A percentile compares a stretch with the other conserved stretches of the same genome.
Evolutionary conservation across 2,797 vertebrate genomes (phyloP).

Genomic region (Spondyliosoma cantharus): DNA sequence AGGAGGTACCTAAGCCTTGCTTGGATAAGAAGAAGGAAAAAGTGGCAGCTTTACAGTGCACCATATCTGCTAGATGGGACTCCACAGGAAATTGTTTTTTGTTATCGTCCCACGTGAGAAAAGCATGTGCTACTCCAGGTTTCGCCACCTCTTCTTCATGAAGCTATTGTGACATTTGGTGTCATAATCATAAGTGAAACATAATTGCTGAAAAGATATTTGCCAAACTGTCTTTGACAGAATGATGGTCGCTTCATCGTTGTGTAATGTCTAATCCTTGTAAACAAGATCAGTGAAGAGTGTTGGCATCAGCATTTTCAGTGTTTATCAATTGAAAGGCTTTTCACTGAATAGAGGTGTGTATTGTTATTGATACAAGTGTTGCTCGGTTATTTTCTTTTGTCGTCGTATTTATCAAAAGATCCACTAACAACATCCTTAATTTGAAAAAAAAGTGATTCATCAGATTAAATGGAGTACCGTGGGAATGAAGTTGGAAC

Average conservation of each 20-base stretch:
- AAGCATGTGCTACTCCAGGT: constrained; percentile 10
- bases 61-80: constrained; percentile 63
- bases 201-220: background rate
- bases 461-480: too few species aligned
- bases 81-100: constrained; percentile 57
- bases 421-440: too few species aligned
- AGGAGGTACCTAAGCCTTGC: constrained; percentile 71
- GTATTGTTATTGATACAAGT: background rate
- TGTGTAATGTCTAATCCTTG: constrained; percentile 2
- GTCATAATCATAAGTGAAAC: constrained; percentile 3
- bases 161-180: constrained; percentile 6
- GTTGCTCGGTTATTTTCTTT: too few species aligned
- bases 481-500: too few species aligned
- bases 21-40: constrained; percentile 63
- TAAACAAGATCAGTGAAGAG: background rate
- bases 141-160: constrained; percentile 11
- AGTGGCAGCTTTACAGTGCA: constrained; percentile 58
- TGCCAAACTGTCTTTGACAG: background rate
- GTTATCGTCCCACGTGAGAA: constrained; percentile 46
- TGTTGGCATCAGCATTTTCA: background rate
- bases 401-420: too few species aligned
- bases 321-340: background rate
- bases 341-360: background rate
- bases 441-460: too few species aligned
- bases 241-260: background rate